Evolutionary conservation across 2,797 vertebrate species (phyloP).

Genomic region (Urosaurus nigricauda): DNA sequence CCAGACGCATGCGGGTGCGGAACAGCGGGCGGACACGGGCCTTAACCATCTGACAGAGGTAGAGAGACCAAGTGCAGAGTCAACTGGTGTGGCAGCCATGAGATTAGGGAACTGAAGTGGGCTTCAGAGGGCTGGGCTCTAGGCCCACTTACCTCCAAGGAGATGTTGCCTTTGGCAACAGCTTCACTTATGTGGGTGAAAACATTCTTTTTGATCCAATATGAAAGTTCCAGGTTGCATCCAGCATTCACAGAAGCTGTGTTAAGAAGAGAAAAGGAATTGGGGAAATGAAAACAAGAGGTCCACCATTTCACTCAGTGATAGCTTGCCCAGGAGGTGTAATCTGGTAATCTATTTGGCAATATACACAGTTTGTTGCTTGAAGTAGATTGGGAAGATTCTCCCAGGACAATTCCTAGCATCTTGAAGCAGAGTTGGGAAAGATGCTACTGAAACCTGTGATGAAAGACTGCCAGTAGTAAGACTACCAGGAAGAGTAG

Average conservation of each 20-base stretch:
- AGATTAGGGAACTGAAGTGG: background rate
- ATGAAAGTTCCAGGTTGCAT: slow-evolving; percentile 75
- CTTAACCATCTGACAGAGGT: slow-evolving; percentile 59
- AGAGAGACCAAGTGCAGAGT: background rate
- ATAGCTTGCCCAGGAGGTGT: background rate
- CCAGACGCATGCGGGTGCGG: slow-evolving; percentile 73
- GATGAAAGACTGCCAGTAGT: background rate
- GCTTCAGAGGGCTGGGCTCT: background rate
- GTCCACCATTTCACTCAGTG: background rate
- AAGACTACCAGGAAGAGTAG: too few relatives aligned
- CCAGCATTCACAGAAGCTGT: slow-evolving; percentile 69
- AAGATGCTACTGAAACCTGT: background rate
- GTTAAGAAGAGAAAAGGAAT: accelerated
- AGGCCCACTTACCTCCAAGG: slow-evolving; percentile 63
- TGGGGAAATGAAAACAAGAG: accelerated
- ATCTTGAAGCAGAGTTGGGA: background rate
- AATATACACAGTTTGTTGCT: background rate
- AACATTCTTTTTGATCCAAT: slow-evolving; percentile 58
- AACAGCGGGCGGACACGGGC: slow-evolving; percentile 73
- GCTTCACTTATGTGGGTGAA: slow-evolving; percentile 70
- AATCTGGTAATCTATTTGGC: too few relatives aligned
- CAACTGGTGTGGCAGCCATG: background rate
- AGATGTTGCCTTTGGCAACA: slow-evolving; percentile 72
- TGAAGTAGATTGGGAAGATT: background rate
- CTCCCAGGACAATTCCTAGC: too few relatives aligned